Conservation (phyloP, 2,113 vertebrate species). For the Alethe diademata region DNA sequence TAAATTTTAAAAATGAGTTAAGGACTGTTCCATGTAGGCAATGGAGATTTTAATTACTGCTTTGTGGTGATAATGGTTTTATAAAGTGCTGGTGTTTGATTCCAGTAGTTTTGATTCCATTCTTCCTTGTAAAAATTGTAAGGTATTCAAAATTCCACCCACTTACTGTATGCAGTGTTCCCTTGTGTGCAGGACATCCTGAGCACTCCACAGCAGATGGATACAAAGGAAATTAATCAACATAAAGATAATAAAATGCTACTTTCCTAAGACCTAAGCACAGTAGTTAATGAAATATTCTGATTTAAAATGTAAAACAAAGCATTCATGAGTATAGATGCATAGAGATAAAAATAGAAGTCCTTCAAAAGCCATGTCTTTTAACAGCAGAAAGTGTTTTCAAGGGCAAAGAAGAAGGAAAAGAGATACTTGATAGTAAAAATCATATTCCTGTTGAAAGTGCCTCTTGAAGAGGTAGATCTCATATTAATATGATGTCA, state of each 20-base stretch:
- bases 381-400: background rate
- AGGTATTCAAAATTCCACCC: background rate
- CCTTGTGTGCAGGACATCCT: background rate
- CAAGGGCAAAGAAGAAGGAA: background rate
- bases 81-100: background rate
- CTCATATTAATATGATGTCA: background rate
- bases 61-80: background rate
- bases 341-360: background rate
- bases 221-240: background rate
- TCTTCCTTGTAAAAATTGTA: background rate
- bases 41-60: background rate
- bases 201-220: background rate
- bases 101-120: background rate
- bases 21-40: background rate
- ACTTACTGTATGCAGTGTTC: background rate
- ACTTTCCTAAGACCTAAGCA: background rate
- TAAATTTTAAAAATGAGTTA: background rate
- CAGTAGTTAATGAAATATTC: background rate
- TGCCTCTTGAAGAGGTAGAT: background rate
- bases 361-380: background rate
- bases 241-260: background rate
- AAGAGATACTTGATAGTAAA: background rate
- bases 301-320: conserved; percentile 3
- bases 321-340: background rate
- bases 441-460: background rate